Evolutionary conservation across 1,140 invertebrate genomes (phyloP).

Genomic region (Babylonia areolata): DNA sequence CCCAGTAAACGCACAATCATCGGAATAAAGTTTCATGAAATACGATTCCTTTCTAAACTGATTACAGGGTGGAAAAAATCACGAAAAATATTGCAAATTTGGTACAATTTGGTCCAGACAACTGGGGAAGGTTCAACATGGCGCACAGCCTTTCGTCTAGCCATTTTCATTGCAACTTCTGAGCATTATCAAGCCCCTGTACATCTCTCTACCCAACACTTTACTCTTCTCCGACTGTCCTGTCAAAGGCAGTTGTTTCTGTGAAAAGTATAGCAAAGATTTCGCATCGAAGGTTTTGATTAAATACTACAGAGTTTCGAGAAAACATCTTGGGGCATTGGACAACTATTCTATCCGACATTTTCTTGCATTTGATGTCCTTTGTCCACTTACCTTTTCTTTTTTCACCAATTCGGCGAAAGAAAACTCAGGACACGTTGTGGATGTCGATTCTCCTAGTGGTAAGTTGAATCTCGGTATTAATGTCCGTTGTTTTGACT

Average conservation of each 20-base stretch:
- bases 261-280: not conserved
- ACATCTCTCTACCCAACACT: slow-evolving; percentile 38
- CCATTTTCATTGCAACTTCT: slow-evolving; percentile 52
- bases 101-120: slow-evolving; percentile 9
- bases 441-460: slow-evolving; percentile 81
- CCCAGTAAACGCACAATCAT: not conserved
- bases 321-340: not conserved
- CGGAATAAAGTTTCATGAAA: not conserved
- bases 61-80: not conserved
- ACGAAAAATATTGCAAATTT: not conserved
- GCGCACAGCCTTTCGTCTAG: slow-evolving; percentile 55
- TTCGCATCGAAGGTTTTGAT: not conserved
- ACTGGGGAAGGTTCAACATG: slow-evolving; percentile 54
- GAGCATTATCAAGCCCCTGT: slow-evolving; percentile 26
- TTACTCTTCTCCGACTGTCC: slow-evolving; percentile 1
- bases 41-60: not conserved
- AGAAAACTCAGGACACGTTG: slow-evolving; percentile 82
- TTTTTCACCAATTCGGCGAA: slow-evolving; percentile 81
- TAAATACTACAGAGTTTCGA: not conserved
- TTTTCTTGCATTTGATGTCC: slow-evolving; percentile 42
- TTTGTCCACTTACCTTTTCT: slow-evolving; percentile 79
- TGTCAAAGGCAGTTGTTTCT: not conserved
- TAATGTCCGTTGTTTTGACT: slow-evolving; percentile 76
- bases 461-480: slow-evolving; percentile 80
- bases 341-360: not conserved